A percentile compares a stretch with the other conserved stretches of the same genome.
Evolutionary conservation across 2,888 invertebrate species (phyloP).

Genomic region (Dione vanillae): DNA sequence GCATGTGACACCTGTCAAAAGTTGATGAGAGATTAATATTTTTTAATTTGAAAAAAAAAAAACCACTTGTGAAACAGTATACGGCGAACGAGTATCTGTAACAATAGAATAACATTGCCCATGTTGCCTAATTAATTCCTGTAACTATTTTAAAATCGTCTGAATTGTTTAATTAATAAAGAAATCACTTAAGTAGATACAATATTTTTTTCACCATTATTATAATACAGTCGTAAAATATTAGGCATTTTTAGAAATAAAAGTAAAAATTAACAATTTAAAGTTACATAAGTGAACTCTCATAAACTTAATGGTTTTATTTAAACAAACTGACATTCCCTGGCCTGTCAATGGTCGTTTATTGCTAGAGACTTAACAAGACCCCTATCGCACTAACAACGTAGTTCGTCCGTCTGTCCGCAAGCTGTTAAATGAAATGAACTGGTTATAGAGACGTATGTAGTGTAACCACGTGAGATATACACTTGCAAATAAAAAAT

Average conservation of each 20-base stretch:
- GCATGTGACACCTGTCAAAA: constrained; percentile 40
- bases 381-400: constrained; percentile 44
- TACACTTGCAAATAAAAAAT: constrained; percentile 18
- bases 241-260: background rate
- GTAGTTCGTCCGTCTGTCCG: constrained; percentile 43
- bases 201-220: no score
- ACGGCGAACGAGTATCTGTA: constrained; percentile 13
- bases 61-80: constrained; percentile 36
- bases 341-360: constrained; percentile 48
- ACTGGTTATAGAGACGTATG: constrained; percentile 40
- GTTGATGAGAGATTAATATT: constrained; percentile 40
- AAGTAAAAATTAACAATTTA: background rate
- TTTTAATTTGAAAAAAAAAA: constrained; percentile 33
- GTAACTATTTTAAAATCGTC: background rate
- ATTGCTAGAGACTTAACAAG: constrained; percentile 50
- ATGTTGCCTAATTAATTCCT: constrained; percentile 12
- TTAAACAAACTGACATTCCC: constrained; percentile 33
- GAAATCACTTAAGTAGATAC: no score
- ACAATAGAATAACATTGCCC: constrained; percentile 20
- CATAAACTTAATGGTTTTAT: constrained; percentile 35
- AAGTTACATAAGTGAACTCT: background rate
- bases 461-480: constrained; percentile 39
- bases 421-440: constrained; percentile 41
- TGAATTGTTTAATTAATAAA: background rate
- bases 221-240: no score